Conservation (phyloP, 2,888 invertebrate species). For the Chaetogeoica ovagalla region DNA sequence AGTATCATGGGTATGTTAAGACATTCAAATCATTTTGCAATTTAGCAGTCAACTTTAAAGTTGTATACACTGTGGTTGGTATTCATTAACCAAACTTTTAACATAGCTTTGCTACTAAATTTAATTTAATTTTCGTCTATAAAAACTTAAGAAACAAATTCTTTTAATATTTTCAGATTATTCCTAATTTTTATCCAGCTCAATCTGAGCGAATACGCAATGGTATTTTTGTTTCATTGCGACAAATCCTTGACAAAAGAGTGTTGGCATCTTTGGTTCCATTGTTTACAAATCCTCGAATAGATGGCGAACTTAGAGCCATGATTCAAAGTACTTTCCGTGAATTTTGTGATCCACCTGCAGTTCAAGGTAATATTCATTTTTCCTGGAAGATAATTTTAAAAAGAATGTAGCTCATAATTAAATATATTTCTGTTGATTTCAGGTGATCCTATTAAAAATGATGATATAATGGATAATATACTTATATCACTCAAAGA, state of each 20-base stretch:
- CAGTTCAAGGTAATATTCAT: constrained; percentile 62
- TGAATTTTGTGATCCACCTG: constrained; percentile 76
- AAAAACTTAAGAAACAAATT: not conserved
- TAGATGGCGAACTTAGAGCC: constrained; percentile 79
- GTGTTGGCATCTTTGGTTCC: constrained; percentile 85
- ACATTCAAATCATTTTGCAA: too few species aligned
- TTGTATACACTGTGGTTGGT: not conserved
- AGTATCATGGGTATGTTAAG: too few species aligned
- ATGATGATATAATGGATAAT: constrained; percentile 37
- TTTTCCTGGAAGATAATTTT: not conserved
- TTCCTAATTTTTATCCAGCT: constrained; percentile 82
- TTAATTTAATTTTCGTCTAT: not conserved
- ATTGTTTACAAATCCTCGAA: constrained; percentile 82
- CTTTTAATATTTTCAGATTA: constrained; percentile 67
- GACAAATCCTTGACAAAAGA: constrained; percentile 87
- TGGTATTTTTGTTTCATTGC: constrained; percentile 80
- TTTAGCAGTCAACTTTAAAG: too few species aligned
- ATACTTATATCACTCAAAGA: constrained; percentile 47
- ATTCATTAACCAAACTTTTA: not conserved
- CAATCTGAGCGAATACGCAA: constrained; percentile 77
- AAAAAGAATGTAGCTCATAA: not conserved
- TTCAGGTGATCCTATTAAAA: constrained; percentile 36
- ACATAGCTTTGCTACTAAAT: not conserved
- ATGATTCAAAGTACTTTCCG: constrained; percentile 88
- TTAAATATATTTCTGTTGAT: not conserved